Base-by-base conservation (phyloP, 2,888 invertebrate species). In the Zonitis immaculata region DNA sequence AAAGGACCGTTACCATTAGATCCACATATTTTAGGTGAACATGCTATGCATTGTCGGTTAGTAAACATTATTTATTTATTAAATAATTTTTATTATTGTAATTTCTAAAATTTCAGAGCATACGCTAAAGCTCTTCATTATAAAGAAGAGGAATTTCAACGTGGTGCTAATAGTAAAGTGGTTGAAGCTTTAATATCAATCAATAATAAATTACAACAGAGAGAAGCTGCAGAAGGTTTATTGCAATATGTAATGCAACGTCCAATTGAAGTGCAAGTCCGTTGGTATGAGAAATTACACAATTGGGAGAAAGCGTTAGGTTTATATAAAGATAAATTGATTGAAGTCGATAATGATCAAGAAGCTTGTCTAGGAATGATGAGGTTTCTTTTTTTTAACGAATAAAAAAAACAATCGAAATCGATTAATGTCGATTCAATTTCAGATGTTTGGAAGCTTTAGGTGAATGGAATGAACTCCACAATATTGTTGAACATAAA, bases 281-380 rank as follows among this genome's bases (percentile, higher is more conserved):
- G 94, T 6, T 99, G 99, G 99, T 97, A 97, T 74, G 99, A 99
- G 73, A 98, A 99, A 75, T 79, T 99, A 1, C 97, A 99, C 76
- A 95, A 97, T 72, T 99, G 98, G 98, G 95, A 97, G 66, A 93
- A 93, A 71, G 99, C 99, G 0, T 78, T 97, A 39, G 83, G 87
- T 57, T 83, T 95, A 1, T 99, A 99, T 68, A 83, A 87, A 45
- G 86, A 86, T 47, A 89, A 91, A 67, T 76, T 92, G 42, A 78
- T 81, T 6, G 77, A 77, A 0, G 84, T 86, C 59, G 77, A 81
- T 0, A 61, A 58, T 11, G 90, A 93, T 68, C 79, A 88, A 52
- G 94, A 94, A 49, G 84, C 93, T 0, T 86, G 86, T 25, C 78
- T 98, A 20, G 98, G 98, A 0, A 88, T 95, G 71, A 91, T 99